Percentiles rank a stretch among this genome's conserved stretches.
Evolutionary conservation across 2,888 invertebrate genomes (phyloP).

Genomic region (Diaprepes abbreviatus): DNA sequence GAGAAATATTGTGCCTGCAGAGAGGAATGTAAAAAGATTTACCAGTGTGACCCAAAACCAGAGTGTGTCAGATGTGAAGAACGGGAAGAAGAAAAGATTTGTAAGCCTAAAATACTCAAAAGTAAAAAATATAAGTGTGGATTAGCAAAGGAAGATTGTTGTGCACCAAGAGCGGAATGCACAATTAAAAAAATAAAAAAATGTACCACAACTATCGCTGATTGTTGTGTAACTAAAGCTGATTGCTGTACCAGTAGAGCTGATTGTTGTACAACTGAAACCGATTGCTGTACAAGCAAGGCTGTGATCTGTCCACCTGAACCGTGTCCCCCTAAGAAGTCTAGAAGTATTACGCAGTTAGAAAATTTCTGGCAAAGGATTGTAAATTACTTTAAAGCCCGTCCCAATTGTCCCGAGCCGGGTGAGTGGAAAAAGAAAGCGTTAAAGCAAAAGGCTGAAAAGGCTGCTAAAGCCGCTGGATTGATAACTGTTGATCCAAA

Average conservation of each 20-base stretch:
- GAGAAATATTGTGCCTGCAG: conserved; percentile 34
- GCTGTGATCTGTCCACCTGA: not conserved
- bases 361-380: conserved; percentile 49
- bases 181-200: not conserved
- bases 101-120: not conserved
- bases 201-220: too few relatives aligned
- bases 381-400: conserved; percentile 62
- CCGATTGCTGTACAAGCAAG: not conserved
- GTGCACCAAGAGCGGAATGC: not conserved
- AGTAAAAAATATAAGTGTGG: not conserved
- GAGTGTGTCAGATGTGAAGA: too few relatives aligned
- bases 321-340: not conserved
- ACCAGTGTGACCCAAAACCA: not conserved
- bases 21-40: conserved; percentile 22
- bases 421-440: conserved; percentile 60
- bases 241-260: not conserved
- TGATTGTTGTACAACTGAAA: not conserved
- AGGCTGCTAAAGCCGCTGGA: conserved; percentile 61
- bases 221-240: not conserved
- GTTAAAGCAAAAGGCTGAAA: conserved; percentile 57
- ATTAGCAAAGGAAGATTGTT: not conserved
- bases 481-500: conserved; percentile 57
- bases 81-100: too few relatives aligned
- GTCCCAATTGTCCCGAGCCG: conserved; percentile 61
- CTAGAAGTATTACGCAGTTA: conserved; percentile 19